Conservation (phyloP, 2,113 vertebrate genomes). For the Panthera tigris region DNA sequence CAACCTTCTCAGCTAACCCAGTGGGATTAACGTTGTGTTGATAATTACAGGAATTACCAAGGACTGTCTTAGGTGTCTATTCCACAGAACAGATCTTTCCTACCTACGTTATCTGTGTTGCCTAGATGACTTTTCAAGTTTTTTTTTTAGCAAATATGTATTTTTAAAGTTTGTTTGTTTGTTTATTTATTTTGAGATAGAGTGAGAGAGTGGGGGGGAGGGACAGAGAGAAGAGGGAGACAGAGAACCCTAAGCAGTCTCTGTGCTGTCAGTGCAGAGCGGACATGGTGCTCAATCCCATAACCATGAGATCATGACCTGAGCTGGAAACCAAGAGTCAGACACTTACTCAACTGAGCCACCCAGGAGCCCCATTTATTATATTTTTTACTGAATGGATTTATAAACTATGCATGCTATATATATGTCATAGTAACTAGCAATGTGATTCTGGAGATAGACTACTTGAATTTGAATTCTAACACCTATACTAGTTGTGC, state of each 20-base stretch:
- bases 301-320: no score
- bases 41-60: background rate
- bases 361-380: background rate
- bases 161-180: no score
- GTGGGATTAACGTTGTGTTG: background rate
- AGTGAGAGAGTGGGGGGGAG: no score
- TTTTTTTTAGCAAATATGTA: background rate
- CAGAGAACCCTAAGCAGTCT: no score
- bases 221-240: no score
- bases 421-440: background rate
- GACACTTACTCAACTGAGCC: no score
- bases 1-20: background rate
- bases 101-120: background rate
- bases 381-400: background rate
- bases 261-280: no score
- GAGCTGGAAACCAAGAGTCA: no score
- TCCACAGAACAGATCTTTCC: background rate
- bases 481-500: background rate
- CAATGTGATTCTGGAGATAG: background rate
- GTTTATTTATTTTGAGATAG: no score
- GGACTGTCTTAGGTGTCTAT: background rate
- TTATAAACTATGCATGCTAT: background rate
- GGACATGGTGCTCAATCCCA: no score
- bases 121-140: background rate
- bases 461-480: background rate